Evolutionary conservation across 2,888 invertebrate genomes (phyloP), one percentile per base, ranked within the genome.

Genomic region (Sphaerophoria taeniata): DNA sequence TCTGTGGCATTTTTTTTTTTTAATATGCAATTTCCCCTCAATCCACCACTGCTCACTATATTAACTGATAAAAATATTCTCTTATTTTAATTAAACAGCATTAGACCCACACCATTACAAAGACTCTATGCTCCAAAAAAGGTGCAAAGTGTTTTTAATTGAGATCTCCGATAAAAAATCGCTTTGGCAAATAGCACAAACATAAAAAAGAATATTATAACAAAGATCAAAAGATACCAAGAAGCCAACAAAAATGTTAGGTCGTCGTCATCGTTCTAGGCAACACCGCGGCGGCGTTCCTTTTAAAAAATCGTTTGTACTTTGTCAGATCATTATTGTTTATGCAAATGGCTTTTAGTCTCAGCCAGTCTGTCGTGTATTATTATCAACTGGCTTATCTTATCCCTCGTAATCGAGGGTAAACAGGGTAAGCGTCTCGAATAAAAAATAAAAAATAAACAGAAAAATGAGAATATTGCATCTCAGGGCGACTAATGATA

Each of bases 381-480:
- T 79, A 53, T 34, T 71, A 24, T 24, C 24, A 24, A 24, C 24
- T 2, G 2, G 24, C 24, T 71, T 75, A 79, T 79, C 74, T 79
- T 79, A 79, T 83, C 73, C 73, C n/a, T 78, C n/a, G 39, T 11
- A 72, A 67, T 67, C 55, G 61, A 60, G 58, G 61, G 73, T 56
- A 61, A 56, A 55, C 43, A 36, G 5, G 63, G 67, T 49, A n/a
- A n/a, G n/a, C n/a, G n/a, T 60, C 58, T 71, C 72, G 79, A 56
- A 79, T 65, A n/a, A n/a, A n/a, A n/a, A n/a, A n/a, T n/a, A n/a
- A 47, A 47, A 79, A 79, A 71, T 71, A 70, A 79, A 79, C 79
- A 75, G 79, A 71, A 84, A 84, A 84, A 55, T 70, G 63, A 39
- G 14, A 45, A 63, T 63, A 56, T 82, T 53, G 33, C 58, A 43